Evolutionary conservation across 2,797 vertebrate species (phyloP), one percentile per base, ranked within the genome.

Genomic region (Liasis olivaceus): DNA sequence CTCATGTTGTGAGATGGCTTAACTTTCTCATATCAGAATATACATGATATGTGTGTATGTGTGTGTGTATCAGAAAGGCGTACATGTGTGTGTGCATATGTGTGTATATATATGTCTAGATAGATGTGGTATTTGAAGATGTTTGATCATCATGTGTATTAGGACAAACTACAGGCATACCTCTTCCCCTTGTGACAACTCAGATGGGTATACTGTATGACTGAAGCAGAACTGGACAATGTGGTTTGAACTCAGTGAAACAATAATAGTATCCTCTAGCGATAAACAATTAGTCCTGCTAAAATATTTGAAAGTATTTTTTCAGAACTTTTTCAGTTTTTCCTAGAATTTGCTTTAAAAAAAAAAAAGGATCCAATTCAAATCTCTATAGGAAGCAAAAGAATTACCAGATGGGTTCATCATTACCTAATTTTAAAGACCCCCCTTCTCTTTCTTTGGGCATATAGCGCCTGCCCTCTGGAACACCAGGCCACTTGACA

Each of bases 1-100:
- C 0, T 51, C 28, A 89, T 59, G 26, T 88, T 95, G 92, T 91
- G 90, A 95, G 92, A 91, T 85, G 86, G 81, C 7, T 47, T 91
- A 93, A 94, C 89, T 94, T 93, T 94, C 92, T 77, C 28, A 20
- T 51, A 84, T 47, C 42, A 12, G 42, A 84, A 60, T 47, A 62
- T 7, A 15, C 28, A 63, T 31, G 2, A 7, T 72, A 2, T 87
- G 17, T 60, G 26, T 51, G 51, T 51, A 7, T 54, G 51, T 54
- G 5, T 54, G 51, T 54, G 51, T 54, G 5, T 54, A 6, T 54
- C 51, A 54, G 51, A 54, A 54, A 54, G 51, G 51, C 8, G 0
- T 54, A 54, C 51, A 72, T 72, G 15, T 36, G 69, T 72, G 51
- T 54, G 51, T 54, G 51, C 51, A 54, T 54, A 54, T 54, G 51